These are phyloP conservation scores for Hartigia nigra DNA, from an alignment of 2,888 invertebrate species.

Conservation along the genomic window DNA sequence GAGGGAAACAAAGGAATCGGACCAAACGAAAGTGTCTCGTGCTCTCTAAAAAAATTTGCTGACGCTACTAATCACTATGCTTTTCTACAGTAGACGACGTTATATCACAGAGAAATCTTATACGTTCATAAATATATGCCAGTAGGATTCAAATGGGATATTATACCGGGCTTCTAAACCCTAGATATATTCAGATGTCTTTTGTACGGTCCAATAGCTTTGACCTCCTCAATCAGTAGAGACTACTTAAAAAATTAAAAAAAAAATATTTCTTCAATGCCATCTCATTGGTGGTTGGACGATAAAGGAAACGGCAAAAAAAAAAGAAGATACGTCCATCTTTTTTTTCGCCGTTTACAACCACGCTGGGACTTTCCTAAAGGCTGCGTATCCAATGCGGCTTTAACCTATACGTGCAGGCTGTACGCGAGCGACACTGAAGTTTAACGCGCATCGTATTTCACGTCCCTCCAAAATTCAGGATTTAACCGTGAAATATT, in stretches of 20 bases:
- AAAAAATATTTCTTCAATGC: background rate
- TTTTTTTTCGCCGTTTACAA: background rate
- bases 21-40: background rate
- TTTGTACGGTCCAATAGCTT: background rate
- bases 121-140: background rate
- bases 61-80: background rate
- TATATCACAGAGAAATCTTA: background rate
- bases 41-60: background rate
- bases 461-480: background rate
- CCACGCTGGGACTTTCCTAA: background rate
- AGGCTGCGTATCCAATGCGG: background rate
- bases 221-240: background rate
- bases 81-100: background rate
- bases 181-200: background rate
- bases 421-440: background rate
- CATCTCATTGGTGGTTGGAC: background rate
- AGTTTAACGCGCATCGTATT: background rate
- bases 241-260: background rate
- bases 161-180: background rate
- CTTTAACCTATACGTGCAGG: background rate
- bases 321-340: background rate
- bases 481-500: background rate
- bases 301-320: background rate
- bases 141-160: background rate
- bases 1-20: background rate